Evolutionary conservation across 2,113 vertebrate genomes (phyloP).

Genomic region (Coracopsis vasa): DNA sequence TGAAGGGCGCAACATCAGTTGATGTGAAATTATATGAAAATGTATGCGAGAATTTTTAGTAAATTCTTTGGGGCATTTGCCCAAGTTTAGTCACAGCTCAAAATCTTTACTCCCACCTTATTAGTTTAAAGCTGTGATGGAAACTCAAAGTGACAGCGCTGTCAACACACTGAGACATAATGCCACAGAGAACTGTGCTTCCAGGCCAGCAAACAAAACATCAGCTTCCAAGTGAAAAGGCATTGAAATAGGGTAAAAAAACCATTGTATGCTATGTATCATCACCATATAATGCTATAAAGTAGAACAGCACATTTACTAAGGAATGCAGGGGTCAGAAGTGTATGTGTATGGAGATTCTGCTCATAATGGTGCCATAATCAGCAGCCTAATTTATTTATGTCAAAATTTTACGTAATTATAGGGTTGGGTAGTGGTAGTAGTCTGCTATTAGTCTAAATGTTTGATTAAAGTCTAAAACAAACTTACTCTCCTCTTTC

Average conservation of each 20-base stretch:
- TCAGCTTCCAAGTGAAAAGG: slow-evolving; percentile 2
- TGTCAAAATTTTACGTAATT: not conserved
- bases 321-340: not conserved
- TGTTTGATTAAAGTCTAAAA: not conserved
- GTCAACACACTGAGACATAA: slow-evolving; percentile 19
- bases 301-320: not conserved
- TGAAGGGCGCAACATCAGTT: not conserved
- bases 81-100: slow-evolving; percentile 16
- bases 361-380: not conserved
- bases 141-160: not conserved
- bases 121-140: slow-evolving; percentile 32
- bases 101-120: not conserved
- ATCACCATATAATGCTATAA: not conserved
- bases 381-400: not conserved
- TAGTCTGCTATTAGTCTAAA: not conserved
- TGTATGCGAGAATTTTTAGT: not conserved
- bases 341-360: not conserved
- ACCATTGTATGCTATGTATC: not conserved
- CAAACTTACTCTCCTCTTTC: not conserved
- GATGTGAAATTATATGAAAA: not conserved
- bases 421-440: not conserved
- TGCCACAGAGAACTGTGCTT: not conserved
- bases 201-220: not conserved
- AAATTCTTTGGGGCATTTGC: slow-evolving; percentile 7
- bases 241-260: not conserved